Evolutionary conservation across 2,797 vertebrate species (phyloP).

Genomic region (Valencia hispanica): DNA sequence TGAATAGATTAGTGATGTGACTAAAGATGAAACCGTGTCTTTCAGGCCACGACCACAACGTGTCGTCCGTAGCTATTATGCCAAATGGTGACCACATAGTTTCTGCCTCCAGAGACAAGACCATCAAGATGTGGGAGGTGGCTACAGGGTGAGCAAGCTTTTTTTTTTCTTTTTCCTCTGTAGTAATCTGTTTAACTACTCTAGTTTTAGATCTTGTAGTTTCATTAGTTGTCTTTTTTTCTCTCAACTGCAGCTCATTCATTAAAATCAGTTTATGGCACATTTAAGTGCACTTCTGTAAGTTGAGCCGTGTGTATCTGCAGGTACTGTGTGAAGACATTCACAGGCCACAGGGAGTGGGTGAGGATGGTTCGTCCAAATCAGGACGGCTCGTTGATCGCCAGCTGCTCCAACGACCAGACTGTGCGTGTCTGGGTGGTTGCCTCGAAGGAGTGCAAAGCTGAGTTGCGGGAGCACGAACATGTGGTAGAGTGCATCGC

Average conservation of each 20-base stretch:
- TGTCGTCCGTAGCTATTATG: conserved; percentile 99
- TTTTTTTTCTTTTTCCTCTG: not conserved
- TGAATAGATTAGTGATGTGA: not conserved
- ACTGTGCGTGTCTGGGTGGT: conserved; percentile 99
- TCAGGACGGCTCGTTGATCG: conserved; percentile 97
- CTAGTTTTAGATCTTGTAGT: not conserved
- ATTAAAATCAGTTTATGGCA: not conserved
- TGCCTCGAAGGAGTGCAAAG: conserved; percentile 98
- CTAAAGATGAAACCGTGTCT: conserved; percentile 23
- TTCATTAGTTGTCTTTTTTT: not conserved
- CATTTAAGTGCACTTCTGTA: not conserved
- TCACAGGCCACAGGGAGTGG: conserved; percentile 99
- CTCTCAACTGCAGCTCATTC: not conserved
- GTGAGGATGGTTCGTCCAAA: conserved; percentile 99
- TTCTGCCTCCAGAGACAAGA: conserved; percentile 99
- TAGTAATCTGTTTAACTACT: not conserved
- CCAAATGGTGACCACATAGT: conserved; percentile 99
- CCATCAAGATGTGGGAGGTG: conserved; percentile 99
- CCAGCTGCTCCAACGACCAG: conserved; percentile 99
- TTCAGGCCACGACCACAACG: conserved; percentile 97
- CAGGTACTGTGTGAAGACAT: conserved; percentile 99
- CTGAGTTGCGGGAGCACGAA: conserved; percentile 97
- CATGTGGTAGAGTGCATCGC: conserved; percentile 99
- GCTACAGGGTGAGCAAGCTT: conserved; percentile 92
- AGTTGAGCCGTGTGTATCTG: not conserved